Percentiles rank a stretch among this genome's conserved stretches.
Evolutionary conservation across 2,888 invertebrate genomes (phyloP).

Genomic region (Tiphia femorata): DNA sequence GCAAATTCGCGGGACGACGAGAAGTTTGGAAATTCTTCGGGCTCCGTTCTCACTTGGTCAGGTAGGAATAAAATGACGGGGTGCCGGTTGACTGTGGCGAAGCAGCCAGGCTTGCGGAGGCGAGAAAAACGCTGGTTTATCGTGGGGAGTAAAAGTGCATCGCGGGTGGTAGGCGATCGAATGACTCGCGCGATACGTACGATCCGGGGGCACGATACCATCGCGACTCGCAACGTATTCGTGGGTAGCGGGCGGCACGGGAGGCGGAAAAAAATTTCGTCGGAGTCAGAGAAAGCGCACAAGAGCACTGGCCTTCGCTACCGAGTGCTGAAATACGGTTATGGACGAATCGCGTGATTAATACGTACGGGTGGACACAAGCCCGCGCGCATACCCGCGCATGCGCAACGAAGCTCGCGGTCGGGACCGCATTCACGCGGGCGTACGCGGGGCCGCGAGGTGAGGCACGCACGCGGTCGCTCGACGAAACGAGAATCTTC

Average conservation of each 20-base stretch:
- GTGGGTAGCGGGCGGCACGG: slow-evolving; percentile 10
- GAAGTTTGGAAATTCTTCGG: too few relatives aligned
- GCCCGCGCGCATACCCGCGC: slow-evolving; percentile 19
- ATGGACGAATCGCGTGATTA: slow-evolving; percentile 64
- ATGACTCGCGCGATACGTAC: not conserved
- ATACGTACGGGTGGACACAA: slow-evolving; percentile 47
- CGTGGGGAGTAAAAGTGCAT: not conserved
- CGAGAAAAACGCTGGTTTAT: not conserved
- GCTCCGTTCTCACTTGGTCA: too few relatives aligned
- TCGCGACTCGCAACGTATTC: too few relatives aligned
- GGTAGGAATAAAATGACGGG: too few relatives aligned
- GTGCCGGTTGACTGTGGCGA: too few relatives aligned
- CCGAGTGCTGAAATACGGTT: slow-evolving; percentile 57
- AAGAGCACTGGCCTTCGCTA: slow-evolving; percentile 28
- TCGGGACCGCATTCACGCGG: not conserved
- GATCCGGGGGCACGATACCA: slow-evolving; percentile 11
- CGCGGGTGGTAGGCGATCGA: not conserved
- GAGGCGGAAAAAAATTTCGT: not conserved
- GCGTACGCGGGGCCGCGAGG: not conserved
- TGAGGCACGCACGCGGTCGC: slow-evolving; percentile 14
- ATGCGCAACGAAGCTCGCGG: not conserved
- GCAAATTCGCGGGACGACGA: too few relatives aligned
- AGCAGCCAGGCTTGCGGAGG: too few relatives aligned
- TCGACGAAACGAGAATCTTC: slow-evolving; percentile 46
- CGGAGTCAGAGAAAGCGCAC: slow-evolving; percentile 6